Conservation (phyloP, 2,113 vertebrate genomes). For the Mormoops blainvillei region DNA sequence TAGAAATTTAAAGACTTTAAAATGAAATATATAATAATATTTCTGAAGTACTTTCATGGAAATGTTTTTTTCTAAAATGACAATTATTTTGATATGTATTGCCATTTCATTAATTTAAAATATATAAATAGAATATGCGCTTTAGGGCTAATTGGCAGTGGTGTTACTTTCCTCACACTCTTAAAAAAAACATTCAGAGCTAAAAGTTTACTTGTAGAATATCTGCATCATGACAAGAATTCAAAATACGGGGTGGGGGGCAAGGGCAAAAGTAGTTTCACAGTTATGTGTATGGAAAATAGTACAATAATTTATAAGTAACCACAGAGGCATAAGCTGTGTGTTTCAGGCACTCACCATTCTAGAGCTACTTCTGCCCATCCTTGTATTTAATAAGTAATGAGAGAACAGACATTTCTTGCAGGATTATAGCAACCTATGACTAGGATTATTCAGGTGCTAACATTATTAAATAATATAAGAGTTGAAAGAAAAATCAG, state of each 20-base stretch:
- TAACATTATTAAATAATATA: slow-evolving; percentile 58
- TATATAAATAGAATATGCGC: slow-evolving; percentile 2
- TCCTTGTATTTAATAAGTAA: slow-evolving; percentile 60
- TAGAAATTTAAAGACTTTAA: background rate
- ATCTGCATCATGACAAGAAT: slow-evolving; percentile 55
- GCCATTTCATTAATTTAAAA: background rate
- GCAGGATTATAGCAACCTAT: slow-evolving; percentile 62
- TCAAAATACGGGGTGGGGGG: background rate
- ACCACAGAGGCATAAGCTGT: background rate
- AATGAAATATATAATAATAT: background rate
- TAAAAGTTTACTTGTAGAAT: slow-evolving; percentile 57
- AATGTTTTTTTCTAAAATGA: background rate
- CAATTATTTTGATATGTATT: background rate
- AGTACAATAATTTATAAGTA: background rate
- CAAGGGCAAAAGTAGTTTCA: background rate
- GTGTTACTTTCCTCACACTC: slow-evolving; percentile 21
- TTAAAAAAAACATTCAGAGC: slow-evolving; percentile 44
- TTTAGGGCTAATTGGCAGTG: slow-evolving; percentile 8
- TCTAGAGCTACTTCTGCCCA: background rate
- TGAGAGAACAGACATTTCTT: slow-evolving; percentile 65
- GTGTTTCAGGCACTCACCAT: background rate
- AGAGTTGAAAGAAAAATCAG: slow-evolving; percentile 56
- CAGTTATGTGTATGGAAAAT: background rate
- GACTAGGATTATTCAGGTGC: slow-evolving; percentile 52
- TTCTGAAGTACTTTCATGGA: background rate